Percentiles rank a stretch among this genome's conserved stretches.
These are phyloP conservation scores for Oncorhynchus clarkii DNA, from an alignment of 2,113 vertebrate species.

Conservation along the genomic window DNA sequence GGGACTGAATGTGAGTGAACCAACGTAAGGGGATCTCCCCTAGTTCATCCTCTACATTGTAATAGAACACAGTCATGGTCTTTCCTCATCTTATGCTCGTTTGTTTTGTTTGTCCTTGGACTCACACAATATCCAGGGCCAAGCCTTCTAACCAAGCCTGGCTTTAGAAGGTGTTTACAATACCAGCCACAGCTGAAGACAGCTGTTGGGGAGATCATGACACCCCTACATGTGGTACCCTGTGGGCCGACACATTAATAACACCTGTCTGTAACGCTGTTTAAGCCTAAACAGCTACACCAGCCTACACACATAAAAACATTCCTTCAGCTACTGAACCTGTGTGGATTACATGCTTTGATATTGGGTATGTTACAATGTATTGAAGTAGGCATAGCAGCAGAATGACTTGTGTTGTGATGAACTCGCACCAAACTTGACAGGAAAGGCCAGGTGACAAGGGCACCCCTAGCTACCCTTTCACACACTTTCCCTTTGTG, in stretches of 20 bases:
- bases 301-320: slow-evolving; percentile 30
- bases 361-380: slow-evolving; percentile 10
- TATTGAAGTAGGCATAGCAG: background rate
- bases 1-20: background rate
- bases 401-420: background rate
- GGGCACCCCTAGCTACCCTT: slow-evolving; percentile 31
- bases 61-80: background rate
- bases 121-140: slow-evolving; percentile 36
- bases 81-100: slow-evolving; percentile 19
- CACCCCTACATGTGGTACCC: slow-evolving; percentile 65
- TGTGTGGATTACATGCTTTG: slow-evolving; percentile 43
- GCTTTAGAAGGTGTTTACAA: slow-evolving; percentile 37
- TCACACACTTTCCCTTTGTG: background rate
- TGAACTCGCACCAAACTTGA: slow-evolving; percentile 29
- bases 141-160: slow-evolving; percentile 23
- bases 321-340: slow-evolving; percentile 24
- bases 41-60: background rate
- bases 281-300: slow-evolving; percentile 24
- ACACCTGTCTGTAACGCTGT: slow-evolving; percentile 67
- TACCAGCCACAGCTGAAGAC: slow-evolving; percentile 31
- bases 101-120: slow-evolving; percentile 53
- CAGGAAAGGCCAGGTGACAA: slow-evolving; percentile 46
- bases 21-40: background rate
- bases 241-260: slow-evolving; percentile 64
- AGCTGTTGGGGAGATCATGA: slow-evolving; percentile 66